Percentiles rank a stretch among this genome's conserved stretches.
Evolutionary conservation across 2,797 vertebrate genomes (phyloP).

Genomic region (Gobionotothen gibberifrons): DNA sequence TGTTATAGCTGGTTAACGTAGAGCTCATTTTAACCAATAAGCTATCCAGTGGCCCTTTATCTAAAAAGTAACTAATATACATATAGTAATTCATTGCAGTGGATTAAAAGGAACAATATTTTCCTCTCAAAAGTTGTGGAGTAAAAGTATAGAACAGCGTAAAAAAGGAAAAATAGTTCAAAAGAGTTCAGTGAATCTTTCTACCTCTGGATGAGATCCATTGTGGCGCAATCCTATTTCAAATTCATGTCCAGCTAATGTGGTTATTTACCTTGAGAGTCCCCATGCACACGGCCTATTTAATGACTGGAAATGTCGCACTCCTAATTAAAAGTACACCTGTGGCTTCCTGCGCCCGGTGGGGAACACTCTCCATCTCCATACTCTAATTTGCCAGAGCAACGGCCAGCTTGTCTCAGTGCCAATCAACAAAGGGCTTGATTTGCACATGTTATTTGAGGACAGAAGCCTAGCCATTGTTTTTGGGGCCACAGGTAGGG

Average conservation of each 20-base stretch:
- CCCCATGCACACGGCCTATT: slow-evolving; percentile 39
- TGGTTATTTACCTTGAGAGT: slow-evolving; percentile 59
- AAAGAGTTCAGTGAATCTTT: background rate
- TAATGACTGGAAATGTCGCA: slow-evolving; percentile 66
- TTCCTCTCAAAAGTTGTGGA: background rate
- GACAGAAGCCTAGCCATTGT: slow-evolving; percentile 12
- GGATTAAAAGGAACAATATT: background rate
- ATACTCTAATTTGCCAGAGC: slow-evolving; percentile 58
- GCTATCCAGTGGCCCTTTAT: too few relatives aligned
- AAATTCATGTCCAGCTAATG: slow-evolving; percentile 19
- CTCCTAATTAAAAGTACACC: slow-evolving; percentile 76
- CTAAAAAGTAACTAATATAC: too few relatives aligned
- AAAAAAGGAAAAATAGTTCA: too few relatives aligned
- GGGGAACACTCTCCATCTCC: slow-evolving; percentile 53
- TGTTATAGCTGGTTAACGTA: background rate
- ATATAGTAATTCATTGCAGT: background rate
- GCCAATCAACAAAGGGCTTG: slow-evolving; percentile 53
- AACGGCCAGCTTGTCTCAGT: slow-evolving; percentile 55
- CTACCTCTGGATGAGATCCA: background rate
- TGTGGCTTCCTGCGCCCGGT: slow-evolving; percentile 58
- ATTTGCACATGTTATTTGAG: slow-evolving; percentile 30
- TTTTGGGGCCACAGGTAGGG: slow-evolving; percentile 7
- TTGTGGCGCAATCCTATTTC: background rate
- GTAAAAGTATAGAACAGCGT: background rate
- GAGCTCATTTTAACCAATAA: background rate